Evolutionary conservation across 1,140 invertebrate genomes (phyloP).

Genomic region (Drosophila leontia): DNA sequence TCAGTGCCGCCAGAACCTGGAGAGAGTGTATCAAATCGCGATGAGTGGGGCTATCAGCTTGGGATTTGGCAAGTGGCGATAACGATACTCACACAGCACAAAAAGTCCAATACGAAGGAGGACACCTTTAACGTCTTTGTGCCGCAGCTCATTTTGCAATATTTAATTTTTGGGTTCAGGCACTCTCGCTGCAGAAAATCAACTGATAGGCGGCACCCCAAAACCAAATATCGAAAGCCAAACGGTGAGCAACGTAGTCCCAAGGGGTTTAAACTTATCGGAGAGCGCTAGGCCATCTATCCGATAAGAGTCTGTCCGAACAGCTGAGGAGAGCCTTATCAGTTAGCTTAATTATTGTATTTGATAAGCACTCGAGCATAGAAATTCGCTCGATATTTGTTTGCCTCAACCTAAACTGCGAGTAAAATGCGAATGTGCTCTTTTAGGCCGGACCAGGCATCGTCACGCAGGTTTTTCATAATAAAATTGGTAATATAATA

Average conservation of each 20-base stretch:
- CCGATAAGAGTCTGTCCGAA: slow-evolving; percentile 57
- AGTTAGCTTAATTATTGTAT: slow-evolving; percentile 47
- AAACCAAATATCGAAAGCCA: slow-evolving; percentile 20
- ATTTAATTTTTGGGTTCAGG: slow-evolving; percentile 7
- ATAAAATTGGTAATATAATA: background rate
- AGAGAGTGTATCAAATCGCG: background rate
- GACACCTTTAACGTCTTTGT: slow-evolving; percentile 71
- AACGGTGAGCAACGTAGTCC: slow-evolving; percentile 17
- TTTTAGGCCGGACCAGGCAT: slow-evolving; percentile 13
- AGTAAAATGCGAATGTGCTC: background rate
- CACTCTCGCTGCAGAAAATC: slow-evolving; percentile 21
- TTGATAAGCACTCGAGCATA: slow-evolving; percentile 61
- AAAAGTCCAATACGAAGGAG: slow-evolving; percentile 75
- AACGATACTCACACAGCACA: slow-evolving; percentile 75
- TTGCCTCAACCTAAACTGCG: slow-evolving; percentile 10
- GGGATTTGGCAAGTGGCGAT: slow-evolving; percentile 29
- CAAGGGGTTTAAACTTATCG: slow-evolving; percentile 53
- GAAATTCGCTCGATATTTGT: slow-evolving; percentile 13
- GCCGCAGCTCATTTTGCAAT: slow-evolving; percentile 69
- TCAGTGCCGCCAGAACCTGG: slow-evolving; percentile 69
- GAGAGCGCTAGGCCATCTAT: slow-evolving; percentile 11
- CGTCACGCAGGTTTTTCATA: background rate
- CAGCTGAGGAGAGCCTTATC: slow-evolving; percentile 32
- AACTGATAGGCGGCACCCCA: slow-evolving; percentile 45
- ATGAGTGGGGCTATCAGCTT: slow-evolving; percentile 15